A percentile compares a stretch with the other conserved stretches of the same genome.
Evolutionary conservation across 1,140 invertebrate genomes (phyloP).

Genomic region (Macrostomum lignano): DNA sequence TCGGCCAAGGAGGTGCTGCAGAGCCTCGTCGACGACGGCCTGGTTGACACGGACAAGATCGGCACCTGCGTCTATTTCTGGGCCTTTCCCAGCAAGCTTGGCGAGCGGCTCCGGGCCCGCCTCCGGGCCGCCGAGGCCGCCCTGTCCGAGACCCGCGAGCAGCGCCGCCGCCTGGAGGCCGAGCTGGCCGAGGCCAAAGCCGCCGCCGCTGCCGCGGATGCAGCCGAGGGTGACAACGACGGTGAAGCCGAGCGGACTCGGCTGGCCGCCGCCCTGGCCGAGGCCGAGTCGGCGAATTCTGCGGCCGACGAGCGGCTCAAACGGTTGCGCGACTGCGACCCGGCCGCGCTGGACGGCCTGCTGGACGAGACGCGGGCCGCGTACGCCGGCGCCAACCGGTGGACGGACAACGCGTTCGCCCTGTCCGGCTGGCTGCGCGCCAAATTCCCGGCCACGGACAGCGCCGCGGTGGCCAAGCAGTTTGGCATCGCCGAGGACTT

Average conservation of each 20-base stretch:
- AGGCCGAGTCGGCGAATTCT: constrained; percentile 31
- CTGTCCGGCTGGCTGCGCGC: constrained; percentile 1
- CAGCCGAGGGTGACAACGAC: constrained; percentile 28
- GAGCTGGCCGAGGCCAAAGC: not conserved
- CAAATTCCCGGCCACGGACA: not conserved
- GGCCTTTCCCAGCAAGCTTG: constrained; percentile 51
- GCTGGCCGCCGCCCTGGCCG: constrained; percentile 32
- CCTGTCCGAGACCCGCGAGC: not conserved
- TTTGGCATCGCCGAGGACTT: constrained; percentile 4
- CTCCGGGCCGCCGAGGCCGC: constrained; percentile 3
- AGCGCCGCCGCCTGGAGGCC: not conserved
- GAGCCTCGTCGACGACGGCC: constrained; percentile 51
- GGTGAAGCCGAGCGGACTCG: constrained; percentile 32
- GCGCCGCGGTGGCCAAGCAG: not conserved
- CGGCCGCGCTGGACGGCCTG: constrained; percentile 38
- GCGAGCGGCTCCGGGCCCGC: no score
- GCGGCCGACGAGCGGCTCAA: constrained; percentile 26
- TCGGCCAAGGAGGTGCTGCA: constrained; percentile 61
- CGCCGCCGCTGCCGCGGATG: not conserved
- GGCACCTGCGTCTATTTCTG: constrained; percentile 63
- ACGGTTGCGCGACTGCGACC: constrained; percentile 45
- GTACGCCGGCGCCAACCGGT: constrained; percentile 41
- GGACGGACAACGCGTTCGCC: constrained; percentile 1
- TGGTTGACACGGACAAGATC: constrained; percentile 63
- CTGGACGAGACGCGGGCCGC: constrained; percentile 34